Conservation (phyloP, 2,888 invertebrate genomes). For the Polyommatus iphigenia region DNA sequence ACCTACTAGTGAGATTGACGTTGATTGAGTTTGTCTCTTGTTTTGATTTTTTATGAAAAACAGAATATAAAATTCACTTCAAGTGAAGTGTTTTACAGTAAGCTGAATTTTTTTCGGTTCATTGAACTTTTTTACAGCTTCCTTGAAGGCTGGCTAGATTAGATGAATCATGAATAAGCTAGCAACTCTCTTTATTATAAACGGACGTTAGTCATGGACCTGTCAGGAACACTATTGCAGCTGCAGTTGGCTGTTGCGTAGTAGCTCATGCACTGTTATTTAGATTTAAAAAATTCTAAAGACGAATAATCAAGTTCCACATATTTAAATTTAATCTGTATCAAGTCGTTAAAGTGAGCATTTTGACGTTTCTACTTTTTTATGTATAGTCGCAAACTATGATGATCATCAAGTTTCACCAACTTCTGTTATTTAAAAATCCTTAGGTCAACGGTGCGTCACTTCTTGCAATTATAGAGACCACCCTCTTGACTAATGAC, state of each 20-base stretch:
- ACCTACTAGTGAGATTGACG: neutral
- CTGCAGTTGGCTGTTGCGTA: constrained; percentile 1
- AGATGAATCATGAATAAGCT: neutral
- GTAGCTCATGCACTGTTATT: neutral
- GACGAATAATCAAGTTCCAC: too few species aligned
- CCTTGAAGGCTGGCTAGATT: neutral
- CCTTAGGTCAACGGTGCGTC: neutral
- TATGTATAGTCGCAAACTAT: too few species aligned
- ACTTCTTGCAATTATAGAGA: constrained; percentile 5
- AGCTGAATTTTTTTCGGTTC: neutral
- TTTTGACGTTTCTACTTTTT: too few species aligned
- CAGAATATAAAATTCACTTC: neutral
- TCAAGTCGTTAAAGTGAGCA: too few species aligned
- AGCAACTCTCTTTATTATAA: neutral
- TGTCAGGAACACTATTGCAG: neutral
- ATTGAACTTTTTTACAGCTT: neutral
- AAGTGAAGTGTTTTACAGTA: neutral
- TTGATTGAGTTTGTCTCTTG: neutral
- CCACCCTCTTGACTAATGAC: neutral
- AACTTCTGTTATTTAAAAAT: neutral
- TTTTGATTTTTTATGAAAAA: too few species aligned
- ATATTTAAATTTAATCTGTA: too few species aligned
- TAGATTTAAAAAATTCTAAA: neutral
- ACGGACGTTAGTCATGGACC: neutral
- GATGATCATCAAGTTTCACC: too few species aligned